Evolutionary conservation across 2,888 invertebrate species (phyloP).

Genomic region (Sisyra nigra): DNA sequence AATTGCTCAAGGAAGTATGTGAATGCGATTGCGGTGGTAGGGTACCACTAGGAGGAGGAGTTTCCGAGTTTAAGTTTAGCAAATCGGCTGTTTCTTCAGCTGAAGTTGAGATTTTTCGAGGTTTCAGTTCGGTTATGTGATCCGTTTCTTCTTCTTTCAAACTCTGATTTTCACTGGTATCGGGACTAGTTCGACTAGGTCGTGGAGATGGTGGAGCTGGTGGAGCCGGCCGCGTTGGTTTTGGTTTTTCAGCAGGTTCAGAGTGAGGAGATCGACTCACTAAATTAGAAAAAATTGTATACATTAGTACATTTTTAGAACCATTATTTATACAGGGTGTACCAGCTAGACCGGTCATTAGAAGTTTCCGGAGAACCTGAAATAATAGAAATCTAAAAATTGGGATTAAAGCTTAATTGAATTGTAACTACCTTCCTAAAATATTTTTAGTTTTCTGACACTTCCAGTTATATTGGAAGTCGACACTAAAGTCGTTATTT

Average conservation of each 20-base stretch:
- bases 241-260: slow-evolving; percentile 15
- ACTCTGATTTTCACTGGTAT: background rate
- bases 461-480: too few relatives aligned
- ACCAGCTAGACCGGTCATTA: too few relatives aligned
- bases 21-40: slow-evolving; percentile 4
- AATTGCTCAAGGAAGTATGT: slow-evolving; percentile 5
- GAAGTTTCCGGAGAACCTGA: too few relatives aligned
- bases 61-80: slow-evolving; percentile 29
- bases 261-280: slow-evolving; percentile 28
- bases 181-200: slow-evolving; percentile 8
- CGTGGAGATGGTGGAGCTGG: slow-evolving; percentile 19
- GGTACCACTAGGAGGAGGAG: slow-evolving; percentile 4
- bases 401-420: too few relatives aligned
- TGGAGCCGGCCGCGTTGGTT: slow-evolving; percentile 14
- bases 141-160: background rate
- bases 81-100: slow-evolving; percentile 39
- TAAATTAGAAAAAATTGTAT: slow-evolving; percentile 15
- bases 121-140: slow-evolving; percentile 2
- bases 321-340: too few relatives aligned
- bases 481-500: too few relatives aligned
- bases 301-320: too few relatives aligned
- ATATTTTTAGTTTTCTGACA: too few relatives aligned
- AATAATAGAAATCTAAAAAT: too few relatives aligned
- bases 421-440: too few relatives aligned
- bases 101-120: slow-evolving; percentile 1